phyloP scores from a whole-genome alignment of 2,113 vertebrate genomes.

The Pseudorasbora parva region DNA sequence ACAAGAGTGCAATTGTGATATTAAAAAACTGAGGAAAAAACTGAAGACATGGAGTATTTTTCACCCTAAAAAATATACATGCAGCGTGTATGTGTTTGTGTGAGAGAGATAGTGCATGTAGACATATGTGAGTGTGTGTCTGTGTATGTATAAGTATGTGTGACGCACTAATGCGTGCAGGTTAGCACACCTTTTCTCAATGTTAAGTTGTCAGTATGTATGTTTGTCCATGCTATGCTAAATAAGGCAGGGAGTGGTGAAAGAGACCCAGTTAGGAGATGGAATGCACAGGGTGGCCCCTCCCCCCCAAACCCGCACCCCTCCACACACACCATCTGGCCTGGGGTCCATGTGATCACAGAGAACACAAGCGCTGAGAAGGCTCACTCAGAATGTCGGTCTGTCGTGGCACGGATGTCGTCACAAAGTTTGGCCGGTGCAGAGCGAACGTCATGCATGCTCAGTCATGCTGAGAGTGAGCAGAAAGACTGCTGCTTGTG shows the following conservation, averaged over 20 bases:
- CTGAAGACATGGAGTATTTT: not conserved
- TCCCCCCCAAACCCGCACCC: slow-evolving; percentile 15
- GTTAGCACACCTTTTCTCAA: not conserved
- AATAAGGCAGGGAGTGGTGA: slow-evolving; percentile 40
- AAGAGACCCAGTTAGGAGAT: slow-evolving; percentile 42
- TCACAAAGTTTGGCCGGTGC: slow-evolving; percentile 1
- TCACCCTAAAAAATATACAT: not conserved
- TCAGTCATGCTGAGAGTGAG: slow-evolving; percentile 36
- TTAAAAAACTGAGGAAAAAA: not conserved
- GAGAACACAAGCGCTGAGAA: slow-evolving; percentile 15
- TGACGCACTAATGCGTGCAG: not conserved
- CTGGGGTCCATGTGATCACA: slow-evolving; percentile 26
- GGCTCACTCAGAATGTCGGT: not conserved
- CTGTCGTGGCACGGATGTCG: slow-evolving; percentile 9
- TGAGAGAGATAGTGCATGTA: no score
- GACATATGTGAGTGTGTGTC: no score
- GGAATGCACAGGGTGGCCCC: slow-evolving; percentile 34
- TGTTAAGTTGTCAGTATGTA: slow-evolving; percentile 9
- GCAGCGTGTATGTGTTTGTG: no score
- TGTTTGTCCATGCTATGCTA: slow-evolving; percentile 46
- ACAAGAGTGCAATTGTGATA: not conserved
- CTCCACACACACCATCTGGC: slow-evolving; percentile 57
- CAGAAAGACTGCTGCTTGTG: not conserved
- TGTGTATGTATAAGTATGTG: no score
- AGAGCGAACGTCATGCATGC: not conserved